Base-by-base conservation (phyloP, 2,888 invertebrate species). In the Eumerus sabulonum region DNA sequence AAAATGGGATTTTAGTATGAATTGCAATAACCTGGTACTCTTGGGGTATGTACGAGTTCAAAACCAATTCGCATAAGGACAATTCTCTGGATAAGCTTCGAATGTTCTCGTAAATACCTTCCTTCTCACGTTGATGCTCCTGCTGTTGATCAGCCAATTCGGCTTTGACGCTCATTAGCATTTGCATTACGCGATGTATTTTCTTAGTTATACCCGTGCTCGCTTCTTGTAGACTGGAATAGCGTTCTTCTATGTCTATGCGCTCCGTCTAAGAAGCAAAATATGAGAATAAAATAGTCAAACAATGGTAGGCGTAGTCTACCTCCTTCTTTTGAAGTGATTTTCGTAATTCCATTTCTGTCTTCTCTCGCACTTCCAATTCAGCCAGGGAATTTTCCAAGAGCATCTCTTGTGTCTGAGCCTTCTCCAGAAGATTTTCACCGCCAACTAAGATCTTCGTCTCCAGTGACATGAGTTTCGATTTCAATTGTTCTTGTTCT, bases 361-460 rank as follows among this genome's bases (percentile, higher is more conserved):
- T 93, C 79, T 92, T 91, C 71, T 93, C 92, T 19, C 96, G 90
- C 85, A 92, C 92, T 85, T 96, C 95, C 53, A 97, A 88, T 88
- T 97, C 96, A 14, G 92, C 90, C 12, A 96, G 94, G 0, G 97
- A 96, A 76, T 95, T 95, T 84, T 97, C 97, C 57, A 99, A 90
- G 63, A 99, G 90, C 72, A 93, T 91, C 66, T 98, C 95, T 88
- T 99, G 99, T 0, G 96, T 93, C 86, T 98, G 97, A 0, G 98
- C 98, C 87, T 98, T 98, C 87, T 99, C 99, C 81, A 99, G 91
- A 7, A 99, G 91, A 90, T 99, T 99, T 90, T 98, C 99, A 0
- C 99, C 99, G 0, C 99, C 99, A 0, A 99, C 96, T 17, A 99
- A 92, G 64, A 99, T 97, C 89, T 98, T 98, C 82, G 96, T 96